These are phyloP conservation scores for Augochlora pura DNA, from an alignment of 1,140 invertebrate genomes.

Conservation along the genomic window DNA sequence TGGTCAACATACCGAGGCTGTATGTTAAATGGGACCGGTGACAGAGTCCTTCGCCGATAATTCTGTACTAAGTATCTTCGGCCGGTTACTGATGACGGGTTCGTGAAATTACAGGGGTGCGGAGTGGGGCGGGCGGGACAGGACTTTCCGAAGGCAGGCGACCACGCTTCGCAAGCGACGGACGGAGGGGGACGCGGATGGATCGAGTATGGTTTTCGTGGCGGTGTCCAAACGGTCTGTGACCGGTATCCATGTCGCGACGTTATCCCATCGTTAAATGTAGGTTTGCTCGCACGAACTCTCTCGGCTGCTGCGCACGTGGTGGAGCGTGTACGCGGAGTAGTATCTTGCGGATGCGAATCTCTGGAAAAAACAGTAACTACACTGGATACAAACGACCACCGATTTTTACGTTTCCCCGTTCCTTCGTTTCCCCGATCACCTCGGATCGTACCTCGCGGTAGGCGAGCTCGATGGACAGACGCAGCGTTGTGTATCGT, in stretches of 20 bases:
- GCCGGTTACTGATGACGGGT: constrained; percentile 9
- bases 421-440: too few species aligned
- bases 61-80: constrained; percentile 38
- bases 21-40: constrained; percentile 33
- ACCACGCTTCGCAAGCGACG: constrained; percentile 19
- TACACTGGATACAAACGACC: too few species aligned
- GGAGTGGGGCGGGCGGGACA: not conserved
- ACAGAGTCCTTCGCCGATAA: constrained; percentile 40
- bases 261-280: constrained; percentile 82
- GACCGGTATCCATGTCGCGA: constrained; percentile 46
- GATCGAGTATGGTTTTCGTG: constrained; percentile 28
- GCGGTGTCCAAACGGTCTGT: constrained; percentile 48
- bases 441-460: too few species aligned
- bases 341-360: constrained; percentile 87
- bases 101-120: too few species aligned
- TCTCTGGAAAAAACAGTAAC: constrained; percentile 82
- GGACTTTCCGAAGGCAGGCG: not conserved
- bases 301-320: constrained; percentile 84
- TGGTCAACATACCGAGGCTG: constrained; percentile 50
- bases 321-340: constrained; percentile 84
- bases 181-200: not conserved
- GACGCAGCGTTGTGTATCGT: too few species aligned
- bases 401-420: too few species aligned
- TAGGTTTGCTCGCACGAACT: constrained; percentile 89
- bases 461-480: too few species aligned